Base-by-base conservation (phyloP, 2,888 invertebrate genomes). In the Eupsilia transversa region DNA sequence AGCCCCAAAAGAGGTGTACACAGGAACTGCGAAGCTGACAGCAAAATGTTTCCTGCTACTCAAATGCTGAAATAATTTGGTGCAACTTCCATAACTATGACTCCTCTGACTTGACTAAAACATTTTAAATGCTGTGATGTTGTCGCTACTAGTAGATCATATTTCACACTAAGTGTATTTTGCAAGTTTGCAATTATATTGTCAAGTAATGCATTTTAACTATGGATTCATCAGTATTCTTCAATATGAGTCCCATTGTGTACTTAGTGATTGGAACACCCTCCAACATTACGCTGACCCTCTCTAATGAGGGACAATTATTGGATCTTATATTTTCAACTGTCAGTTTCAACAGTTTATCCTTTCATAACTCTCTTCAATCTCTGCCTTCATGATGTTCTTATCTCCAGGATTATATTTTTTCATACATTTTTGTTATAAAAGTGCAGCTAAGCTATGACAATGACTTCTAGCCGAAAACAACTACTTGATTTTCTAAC, bases 101-200 rank as follows among this genome's bases (percentile, higher is more conserved):
- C 27, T 27, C 1, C 20, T 10, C 3, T 27, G n/a, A 38, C 27
- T 20, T 73, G 14, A 30, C 10, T 35, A 10, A 71, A 38, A 30
- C 72, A 72, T 27, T 54, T 56, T 23, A 54, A 56, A 27, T 4
- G 17, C 23, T 54, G 23, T 33, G 14, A 30, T 27, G 27, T 17
- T n/a, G 17, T 72, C 38, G 9, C 35, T 59, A 33, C 7, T 73
- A 35, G 20, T 73, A 35, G 20, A 17, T 33, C 64, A 64, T 41
- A 43, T 60, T 75, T 41, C 38, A 41, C 38, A 56, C 10, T 30
- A n/a, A 27, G n/a, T 46, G 3, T 17, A n/a, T 59, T 14, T 61
- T 64, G 17, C 33, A 52, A 52, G 7, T 41, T 64, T 60, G 38
- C n/a, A 74, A 59, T 52, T 33, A 33, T n/a, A 23, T 30, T 43